Evolutionary conservation across 2,888 invertebrate species (phyloP), one percentile per base, ranked within the genome.

Genomic region (Ferdinandea cuprea): DNA sequence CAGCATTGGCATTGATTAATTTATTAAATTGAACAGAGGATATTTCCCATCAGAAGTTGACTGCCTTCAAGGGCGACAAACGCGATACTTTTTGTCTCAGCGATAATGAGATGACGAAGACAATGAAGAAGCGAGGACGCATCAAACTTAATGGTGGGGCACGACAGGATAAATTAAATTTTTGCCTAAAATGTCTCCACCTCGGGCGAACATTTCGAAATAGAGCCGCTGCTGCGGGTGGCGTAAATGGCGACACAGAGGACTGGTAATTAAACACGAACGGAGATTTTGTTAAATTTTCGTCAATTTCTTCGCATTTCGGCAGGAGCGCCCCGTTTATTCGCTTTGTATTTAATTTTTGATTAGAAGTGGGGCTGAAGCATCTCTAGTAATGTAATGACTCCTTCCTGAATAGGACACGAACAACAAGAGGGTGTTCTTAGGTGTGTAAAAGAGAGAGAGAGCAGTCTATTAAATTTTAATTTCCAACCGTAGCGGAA

Each of bases 201-300:
- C 32, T 30, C 13, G 4, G 19, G n/a, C 42, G 30, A 3, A 9
- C 8, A 8, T 0, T 15, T 6, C 0, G 44, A 28, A 40, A 21
- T 3, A 40, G 15, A 8, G 11, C 19, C 32, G 13, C 37, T n/a
- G 54, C 15, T 5, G 9, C 7, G 8, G 11, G 13, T 15, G 5
- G 8, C 11, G 11, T 13, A 21, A 59, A 28, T 13, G 71, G 1
- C 28, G 21, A 3, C 28, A 15, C 40, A 19, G 25, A 15, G 61
- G 46, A 65, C 56, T 56, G 74, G 74, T 74, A 74, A 74, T 74
- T 74, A 74, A 74, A 74, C 74, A 66, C 74, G 58, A 74, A 58
- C 50, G 58, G 28, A 25, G 74, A 74, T 74, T 65, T 58, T 21
- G 65, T 74, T 58, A 48, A 65, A 65, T 58, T 66, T 58, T 74